phyloP scores from a whole-genome alignment of 2,888 invertebrate species.

The Hydrotaea cyrtoneurina region DNA sequence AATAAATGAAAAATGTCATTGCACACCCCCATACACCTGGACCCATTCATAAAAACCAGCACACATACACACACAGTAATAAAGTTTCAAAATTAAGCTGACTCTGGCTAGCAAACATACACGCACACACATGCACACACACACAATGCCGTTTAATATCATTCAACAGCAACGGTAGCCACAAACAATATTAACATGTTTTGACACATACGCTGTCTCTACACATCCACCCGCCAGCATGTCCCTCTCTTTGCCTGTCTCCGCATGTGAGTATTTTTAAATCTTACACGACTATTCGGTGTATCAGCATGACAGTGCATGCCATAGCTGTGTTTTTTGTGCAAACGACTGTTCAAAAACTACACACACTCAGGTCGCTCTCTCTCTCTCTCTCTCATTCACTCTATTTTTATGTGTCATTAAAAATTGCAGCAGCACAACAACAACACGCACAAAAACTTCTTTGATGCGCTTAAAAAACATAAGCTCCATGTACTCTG shows the following conservation, averaged over 20 bases:
- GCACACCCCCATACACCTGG: not conserved
- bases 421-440: not conserved
- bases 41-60: not conserved
- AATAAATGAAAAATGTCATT: constrained; percentile 37
- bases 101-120: not conserved
- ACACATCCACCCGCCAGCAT: no score
- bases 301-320: no score
- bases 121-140: not conserved
- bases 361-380: no score
- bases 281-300: no score
- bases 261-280: no score
- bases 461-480: not conserved
- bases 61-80: constrained; percentile 14
- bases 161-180: not conserved
- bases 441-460: not conserved
- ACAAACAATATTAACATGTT: not conserved
- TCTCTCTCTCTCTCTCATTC: no score
- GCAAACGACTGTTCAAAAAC: no score
- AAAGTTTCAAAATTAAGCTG: constrained; percentile 9
- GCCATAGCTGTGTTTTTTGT: no score
- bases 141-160: not conserved
- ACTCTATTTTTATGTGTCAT: not conserved
- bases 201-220: no score
- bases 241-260: no score
- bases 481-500: not conserved